These are phyloP conservation scores for Sebastes baramenuke DNA, from an alignment of 2,797 vertebrate genomes.

Conservation along the genomic window DNA sequence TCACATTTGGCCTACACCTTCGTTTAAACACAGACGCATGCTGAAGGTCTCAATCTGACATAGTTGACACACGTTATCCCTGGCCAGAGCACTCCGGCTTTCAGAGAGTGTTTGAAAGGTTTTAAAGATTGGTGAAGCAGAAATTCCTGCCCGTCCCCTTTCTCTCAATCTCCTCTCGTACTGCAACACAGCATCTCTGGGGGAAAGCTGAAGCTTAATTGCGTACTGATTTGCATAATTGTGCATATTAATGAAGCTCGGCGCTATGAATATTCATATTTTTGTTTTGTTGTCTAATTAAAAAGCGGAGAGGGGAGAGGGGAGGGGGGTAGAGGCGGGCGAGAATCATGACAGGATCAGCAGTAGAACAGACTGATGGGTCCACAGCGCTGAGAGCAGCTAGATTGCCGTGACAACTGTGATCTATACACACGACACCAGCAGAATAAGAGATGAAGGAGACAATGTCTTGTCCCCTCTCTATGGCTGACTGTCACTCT, in stretches of 20 bases:
- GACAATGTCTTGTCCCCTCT: constrained; percentile 67
- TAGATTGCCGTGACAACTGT: constrained; percentile 81
- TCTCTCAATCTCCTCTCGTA: constrained; percentile 67
- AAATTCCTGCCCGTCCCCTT: constrained; percentile 76
- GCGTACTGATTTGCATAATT: constrained; percentile 94
- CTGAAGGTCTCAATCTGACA: constrained; percentile 41
- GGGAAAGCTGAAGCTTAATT: constrained; percentile 90
- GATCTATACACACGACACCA: constrained; percentile 73
- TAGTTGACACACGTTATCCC: constrained; percentile 33
- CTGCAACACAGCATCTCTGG: constrained; percentile 78
- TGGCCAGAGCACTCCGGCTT: constrained; percentile 39
- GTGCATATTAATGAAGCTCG: constrained; percentile 93
- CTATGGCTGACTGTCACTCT: constrained; percentile 65
- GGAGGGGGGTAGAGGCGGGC: constrained; percentile 37
- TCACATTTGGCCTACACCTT: constrained; percentile 58
- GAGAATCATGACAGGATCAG: constrained; percentile 81
- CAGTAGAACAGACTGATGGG: constrained; percentile 82
- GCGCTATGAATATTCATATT: constrained; percentile 93
- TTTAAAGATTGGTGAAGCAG: constrained; percentile 79
- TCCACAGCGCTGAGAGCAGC: constrained; percentile 75
- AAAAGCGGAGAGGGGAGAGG: constrained; percentile 77
- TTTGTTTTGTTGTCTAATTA: constrained; percentile 96
- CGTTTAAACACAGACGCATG: constrained; percentile 11
- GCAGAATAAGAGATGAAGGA: constrained; percentile 75
- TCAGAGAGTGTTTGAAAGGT: constrained; percentile 65